Evolutionary conservation across 2,113 vertebrate species (phyloP).

Genomic region (Mobula birostris): DNA sequence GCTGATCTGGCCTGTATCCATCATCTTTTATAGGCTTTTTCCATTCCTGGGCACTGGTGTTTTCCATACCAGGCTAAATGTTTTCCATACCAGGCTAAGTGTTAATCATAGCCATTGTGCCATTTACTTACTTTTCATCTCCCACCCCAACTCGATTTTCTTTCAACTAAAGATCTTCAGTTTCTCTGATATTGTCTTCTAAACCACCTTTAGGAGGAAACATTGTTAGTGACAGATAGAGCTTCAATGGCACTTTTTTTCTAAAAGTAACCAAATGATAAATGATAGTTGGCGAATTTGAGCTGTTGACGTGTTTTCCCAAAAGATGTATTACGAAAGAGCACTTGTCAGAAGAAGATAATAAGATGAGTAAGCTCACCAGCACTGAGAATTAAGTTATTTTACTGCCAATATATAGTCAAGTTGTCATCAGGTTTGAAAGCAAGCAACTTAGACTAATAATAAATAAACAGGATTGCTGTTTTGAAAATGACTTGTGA

Average conservation of each 20-base stretch:
- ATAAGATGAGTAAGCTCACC: background rate
- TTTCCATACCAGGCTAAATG: background rate
- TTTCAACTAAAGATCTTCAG: background rate
- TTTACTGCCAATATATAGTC: background rate
- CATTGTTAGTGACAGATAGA: background rate
- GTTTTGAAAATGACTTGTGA: background rate
- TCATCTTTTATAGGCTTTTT: no score
- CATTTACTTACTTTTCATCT: background rate
- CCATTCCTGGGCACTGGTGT: no score
- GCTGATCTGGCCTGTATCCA: no score
- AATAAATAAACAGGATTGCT: background rate
- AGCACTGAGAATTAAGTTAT: background rate
- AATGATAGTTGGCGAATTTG: background rate
- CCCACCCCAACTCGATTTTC: background rate
- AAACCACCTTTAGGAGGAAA: background rate
- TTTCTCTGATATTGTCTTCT: background rate
- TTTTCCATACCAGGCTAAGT: no score
- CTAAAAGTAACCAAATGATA: background rate
- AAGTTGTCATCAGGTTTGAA: constrained; percentile 10
- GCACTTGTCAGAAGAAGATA: background rate
- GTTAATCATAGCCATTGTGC: background rate
- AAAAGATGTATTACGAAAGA: background rate
- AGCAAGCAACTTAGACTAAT: background rate
- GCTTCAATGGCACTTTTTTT: background rate
- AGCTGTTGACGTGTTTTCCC: background rate